Conservation (phyloP, 2,797 vertebrate species). For the Lateolabrax maculatus region DNA sequence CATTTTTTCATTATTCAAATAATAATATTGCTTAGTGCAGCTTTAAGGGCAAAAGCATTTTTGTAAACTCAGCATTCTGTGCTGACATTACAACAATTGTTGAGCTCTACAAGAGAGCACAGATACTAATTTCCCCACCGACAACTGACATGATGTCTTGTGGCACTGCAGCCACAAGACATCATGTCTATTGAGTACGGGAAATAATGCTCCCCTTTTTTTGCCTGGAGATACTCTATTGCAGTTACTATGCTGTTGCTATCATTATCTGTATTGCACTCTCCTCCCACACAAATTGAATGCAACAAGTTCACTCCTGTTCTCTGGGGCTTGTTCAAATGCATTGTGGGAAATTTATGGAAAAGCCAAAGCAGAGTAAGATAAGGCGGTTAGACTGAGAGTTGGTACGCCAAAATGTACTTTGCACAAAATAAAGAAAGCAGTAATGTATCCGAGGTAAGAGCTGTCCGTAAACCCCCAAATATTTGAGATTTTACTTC, state of each 20-base stretch:
- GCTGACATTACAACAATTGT: slow-evolving; percentile 11
- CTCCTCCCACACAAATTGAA: slow-evolving; percentile 52
- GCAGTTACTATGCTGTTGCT: slow-evolving; percentile 41
- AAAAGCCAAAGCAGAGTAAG: slow-evolving; percentile 19
- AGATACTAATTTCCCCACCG: slow-evolving; percentile 13
- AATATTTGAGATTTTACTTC: neutral
- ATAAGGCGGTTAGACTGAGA: neutral
- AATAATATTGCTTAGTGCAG: slow-evolving; percentile 32
- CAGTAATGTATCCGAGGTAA: neutral
- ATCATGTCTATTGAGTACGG: slow-evolving; percentile 30
- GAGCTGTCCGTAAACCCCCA: neutral
- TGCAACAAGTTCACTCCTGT: slow-evolving; percentile 56
- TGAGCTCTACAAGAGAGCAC: neutral
- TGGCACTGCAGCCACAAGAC: slow-evolving; percentile 22
- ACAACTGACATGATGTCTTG: slow-evolving; percentile 23
- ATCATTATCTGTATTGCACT: slow-evolving; percentile 51
- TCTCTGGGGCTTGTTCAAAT: slow-evolving; percentile 36
- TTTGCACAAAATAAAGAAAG: neutral
- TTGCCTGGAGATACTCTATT: slow-evolving; percentile 45
- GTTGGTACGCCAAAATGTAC: neutral
- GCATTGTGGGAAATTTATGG: slow-evolving; percentile 38
- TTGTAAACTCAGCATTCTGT: slow-evolving; percentile 10
- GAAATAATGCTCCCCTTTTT: slow-evolving; percentile 21
- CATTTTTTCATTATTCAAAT: slow-evolving; percentile 13
- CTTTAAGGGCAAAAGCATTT: slow-evolving; percentile 20